Evolutionary conservation across 2,888 invertebrate species (phyloP).

Genomic region (Parapristionchus giblindavisi): DNA sequence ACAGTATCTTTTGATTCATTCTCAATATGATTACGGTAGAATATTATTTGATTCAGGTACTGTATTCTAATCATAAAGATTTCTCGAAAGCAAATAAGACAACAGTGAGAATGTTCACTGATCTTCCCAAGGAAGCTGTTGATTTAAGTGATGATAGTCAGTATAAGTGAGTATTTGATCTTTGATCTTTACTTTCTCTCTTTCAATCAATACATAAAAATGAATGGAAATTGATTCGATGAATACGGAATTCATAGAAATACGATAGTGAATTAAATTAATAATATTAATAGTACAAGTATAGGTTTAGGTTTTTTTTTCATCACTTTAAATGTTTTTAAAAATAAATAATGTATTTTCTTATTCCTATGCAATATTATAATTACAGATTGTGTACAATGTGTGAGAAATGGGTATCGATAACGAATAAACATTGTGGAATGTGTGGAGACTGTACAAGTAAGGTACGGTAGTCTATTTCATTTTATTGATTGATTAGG

Average conservation of each 20-base stretch:
- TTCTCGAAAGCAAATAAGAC: conserved; percentile 54
- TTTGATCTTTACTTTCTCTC: too few species aligned
- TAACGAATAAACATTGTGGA: conserved; percentile 59
- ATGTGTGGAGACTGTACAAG: conserved; percentile 61
- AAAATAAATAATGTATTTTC: background rate
- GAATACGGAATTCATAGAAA: too few species aligned
- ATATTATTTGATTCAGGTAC: conserved; percentile 48
- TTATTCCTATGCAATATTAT: background rate
- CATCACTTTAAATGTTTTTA: background rate
- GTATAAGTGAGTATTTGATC: conserved; percentile 48
- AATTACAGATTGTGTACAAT: conserved; percentile 54
- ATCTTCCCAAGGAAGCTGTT: conserved; percentile 51
- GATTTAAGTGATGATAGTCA: conserved; percentile 49
- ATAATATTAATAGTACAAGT: too few species aligned
- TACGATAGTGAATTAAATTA: too few species aligned
- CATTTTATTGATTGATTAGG: background rate
- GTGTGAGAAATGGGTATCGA: conserved; percentile 58
- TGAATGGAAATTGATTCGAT: too few species aligned
- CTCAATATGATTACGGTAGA: background rate
- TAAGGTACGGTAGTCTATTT: conserved; percentile 41
- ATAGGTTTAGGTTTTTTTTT: too few species aligned
- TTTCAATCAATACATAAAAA: too few species aligned
- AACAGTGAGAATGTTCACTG: conserved; percentile 62
- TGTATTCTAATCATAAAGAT: conserved; percentile 61
- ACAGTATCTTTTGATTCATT: background rate